A percentile compares a stretch with the other conserved stretches of the same genome.
Evolutionary conservation across 2,888 invertebrate genomes (phyloP).

Genomic region (Machimus atricapillus): DNA sequence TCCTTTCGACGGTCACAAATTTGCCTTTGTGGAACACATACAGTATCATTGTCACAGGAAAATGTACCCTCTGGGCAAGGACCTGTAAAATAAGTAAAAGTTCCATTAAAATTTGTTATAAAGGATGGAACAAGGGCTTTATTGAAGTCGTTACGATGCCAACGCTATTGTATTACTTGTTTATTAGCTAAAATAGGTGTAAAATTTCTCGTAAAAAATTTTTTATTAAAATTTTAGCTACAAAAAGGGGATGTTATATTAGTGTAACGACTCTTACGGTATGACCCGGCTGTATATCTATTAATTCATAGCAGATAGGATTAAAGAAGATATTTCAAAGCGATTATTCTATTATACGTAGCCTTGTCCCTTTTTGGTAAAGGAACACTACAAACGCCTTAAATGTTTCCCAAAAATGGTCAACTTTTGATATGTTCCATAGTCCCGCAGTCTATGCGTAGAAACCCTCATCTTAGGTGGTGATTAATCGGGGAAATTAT

Average conservation of each 20-base stretch:
- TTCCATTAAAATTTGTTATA: background rate
- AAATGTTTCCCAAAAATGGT: background rate
- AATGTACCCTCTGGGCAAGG: slow-evolving; percentile 66
- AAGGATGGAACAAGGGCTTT: background rate
- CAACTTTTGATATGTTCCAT: background rate
- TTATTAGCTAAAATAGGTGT: background rate
- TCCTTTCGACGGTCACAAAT: slow-evolving; percentile 65
- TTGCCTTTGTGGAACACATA: slow-evolving; percentile 66
- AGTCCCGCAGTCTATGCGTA: background rate
- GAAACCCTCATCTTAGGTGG: background rate
- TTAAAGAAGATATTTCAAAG: background rate
- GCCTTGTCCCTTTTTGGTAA: background rate
- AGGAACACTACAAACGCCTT: background rate
- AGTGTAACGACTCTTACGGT: background rate
- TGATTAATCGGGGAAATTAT: slow-evolving; percentile 2
- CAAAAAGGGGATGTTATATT: background rate
- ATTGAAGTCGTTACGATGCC: background rate
- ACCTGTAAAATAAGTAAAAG: slow-evolving; percentile 55
- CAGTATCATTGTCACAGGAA: slow-evolving; percentile 64
- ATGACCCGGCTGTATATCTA: background rate
- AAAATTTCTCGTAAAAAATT: background rate
- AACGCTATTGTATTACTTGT: background rate
- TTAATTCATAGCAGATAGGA: background rate
- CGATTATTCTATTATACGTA: background rate
- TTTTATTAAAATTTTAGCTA: background rate